Conservation (phyloP, 2,888 invertebrate species). For the Drosophila mayaguana region DNA sequence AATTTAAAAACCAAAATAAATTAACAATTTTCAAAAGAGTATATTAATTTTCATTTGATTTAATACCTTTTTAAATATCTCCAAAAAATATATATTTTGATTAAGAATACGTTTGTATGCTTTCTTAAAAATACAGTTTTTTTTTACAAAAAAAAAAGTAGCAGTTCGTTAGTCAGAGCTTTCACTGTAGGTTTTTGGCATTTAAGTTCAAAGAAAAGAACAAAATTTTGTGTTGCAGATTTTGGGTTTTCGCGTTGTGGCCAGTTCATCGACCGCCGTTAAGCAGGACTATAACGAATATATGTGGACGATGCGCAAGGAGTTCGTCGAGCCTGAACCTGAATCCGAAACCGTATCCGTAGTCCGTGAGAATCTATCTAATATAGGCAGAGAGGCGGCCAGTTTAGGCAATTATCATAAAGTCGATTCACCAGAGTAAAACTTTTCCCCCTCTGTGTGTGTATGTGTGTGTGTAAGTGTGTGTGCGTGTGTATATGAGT, state of each 20-base stretch:
- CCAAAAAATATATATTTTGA: no score
- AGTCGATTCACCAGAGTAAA: conserved; percentile 85
- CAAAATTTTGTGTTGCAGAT: conserved; percentile 86
- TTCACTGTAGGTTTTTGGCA: background rate
- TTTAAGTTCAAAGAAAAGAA: background rate
- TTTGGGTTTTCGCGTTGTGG: conserved; percentile 94
- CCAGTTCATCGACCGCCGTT: conserved; percentile 93
- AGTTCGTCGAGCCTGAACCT: conserved; percentile 92
- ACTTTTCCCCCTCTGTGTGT: conserved; percentile 22
- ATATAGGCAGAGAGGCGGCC: conserved; percentile 87
- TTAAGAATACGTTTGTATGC: no score
- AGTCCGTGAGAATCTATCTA: conserved; percentile 88
- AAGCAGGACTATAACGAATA: conserved; percentile 96
- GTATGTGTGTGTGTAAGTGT: conserved; percentile 24
- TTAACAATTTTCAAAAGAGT: no score
- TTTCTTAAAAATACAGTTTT: no score
- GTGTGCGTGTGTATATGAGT: conserved; percentile 24
- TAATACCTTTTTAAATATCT: no score
- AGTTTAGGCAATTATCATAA: conserved; percentile 84
- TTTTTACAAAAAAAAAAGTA: no score
- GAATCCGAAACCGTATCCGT: conserved; percentile 85
- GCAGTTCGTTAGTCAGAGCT: conserved; percentile 1
- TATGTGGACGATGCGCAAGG: conserved; percentile 97
- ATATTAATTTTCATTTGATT: no score
- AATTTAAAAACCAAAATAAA: no score